Percentiles rank a stretch among this genome's conserved stretches.
These are phyloP conservation scores for Lathamus discolor DNA, from an alignment of 2,113 vertebrate genomes.

Conservation along the genomic window DNA sequence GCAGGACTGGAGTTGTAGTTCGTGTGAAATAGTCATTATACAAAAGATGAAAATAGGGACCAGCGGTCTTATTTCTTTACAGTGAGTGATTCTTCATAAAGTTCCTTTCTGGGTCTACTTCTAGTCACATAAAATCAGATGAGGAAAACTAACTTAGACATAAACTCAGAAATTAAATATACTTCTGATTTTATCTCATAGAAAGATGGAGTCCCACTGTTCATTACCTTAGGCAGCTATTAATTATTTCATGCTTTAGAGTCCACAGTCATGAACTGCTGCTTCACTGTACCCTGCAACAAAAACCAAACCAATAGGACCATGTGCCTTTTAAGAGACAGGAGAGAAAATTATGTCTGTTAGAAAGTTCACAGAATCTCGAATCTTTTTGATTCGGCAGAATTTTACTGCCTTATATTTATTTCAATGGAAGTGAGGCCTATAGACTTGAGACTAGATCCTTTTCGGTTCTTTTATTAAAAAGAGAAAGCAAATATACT, in stretches of 20 bases:
- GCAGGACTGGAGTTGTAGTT: neutral
- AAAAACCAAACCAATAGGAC: neutral
- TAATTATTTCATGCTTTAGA: constrained; percentile 12
- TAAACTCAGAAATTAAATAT: neutral
- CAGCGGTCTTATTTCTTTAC: neutral
- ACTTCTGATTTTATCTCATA: neutral
- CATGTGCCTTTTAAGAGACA: neutral
- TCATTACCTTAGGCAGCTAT: neutral
- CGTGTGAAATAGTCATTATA: neutral
- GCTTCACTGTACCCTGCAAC: neutral
- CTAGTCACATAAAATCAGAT: neutral
- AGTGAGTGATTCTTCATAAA: neutral
- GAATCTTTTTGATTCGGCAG: neutral
- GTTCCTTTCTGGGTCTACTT: neutral
- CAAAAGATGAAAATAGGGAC: neutral
- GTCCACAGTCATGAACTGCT: neutral
- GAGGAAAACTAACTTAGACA: neutral
- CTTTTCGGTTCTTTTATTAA: neutral
- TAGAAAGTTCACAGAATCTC: neutral
- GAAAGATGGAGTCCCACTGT: neutral
- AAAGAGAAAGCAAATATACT: neutral
- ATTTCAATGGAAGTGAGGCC: neutral
- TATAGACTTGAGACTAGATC: neutral
- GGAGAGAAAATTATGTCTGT: neutral
- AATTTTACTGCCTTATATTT: neutral